Conservation (phyloP, 1,140 invertebrate genomes). For the Holotrichia oblita region DNA sequence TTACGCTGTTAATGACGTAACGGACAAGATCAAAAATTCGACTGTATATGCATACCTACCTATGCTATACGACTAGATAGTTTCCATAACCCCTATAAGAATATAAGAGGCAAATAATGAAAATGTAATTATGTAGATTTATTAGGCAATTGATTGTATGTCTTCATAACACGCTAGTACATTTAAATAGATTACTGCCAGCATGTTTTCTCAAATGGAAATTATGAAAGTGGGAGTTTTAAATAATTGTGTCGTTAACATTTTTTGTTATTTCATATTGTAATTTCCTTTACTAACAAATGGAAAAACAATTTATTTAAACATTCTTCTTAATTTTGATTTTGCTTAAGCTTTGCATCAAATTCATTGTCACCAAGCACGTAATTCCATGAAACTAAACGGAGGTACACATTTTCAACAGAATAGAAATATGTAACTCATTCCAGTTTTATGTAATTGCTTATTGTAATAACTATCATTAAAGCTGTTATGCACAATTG, state of each 20-base stretch:
- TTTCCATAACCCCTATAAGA: too few species aligned
- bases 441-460: constrained; percentile 26
- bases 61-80: too few species aligned
- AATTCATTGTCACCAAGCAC: background rate
- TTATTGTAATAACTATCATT: background rate
- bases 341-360: background rate
- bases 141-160: background rate
- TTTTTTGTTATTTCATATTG: too few species aligned
- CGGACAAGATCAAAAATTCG: too few species aligned
- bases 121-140: background rate
- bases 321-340: background rate
- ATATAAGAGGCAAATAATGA: background rate
- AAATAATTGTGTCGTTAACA: background rate
- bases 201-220: background rate
- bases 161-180: background rate
- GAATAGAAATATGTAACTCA: background rate
- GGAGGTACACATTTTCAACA: constrained; percentile 25
- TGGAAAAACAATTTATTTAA: background rate
- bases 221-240: background rate
- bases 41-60: too few species aligned
- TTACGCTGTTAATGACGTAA: too few species aligned
- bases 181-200: background rate
- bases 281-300: background rate
- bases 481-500: background rate
- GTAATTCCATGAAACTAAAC: background rate